Base-by-base conservation (phyloP, 2,888 invertebrate genomes). In the Drosophila stalkeri region DNA sequence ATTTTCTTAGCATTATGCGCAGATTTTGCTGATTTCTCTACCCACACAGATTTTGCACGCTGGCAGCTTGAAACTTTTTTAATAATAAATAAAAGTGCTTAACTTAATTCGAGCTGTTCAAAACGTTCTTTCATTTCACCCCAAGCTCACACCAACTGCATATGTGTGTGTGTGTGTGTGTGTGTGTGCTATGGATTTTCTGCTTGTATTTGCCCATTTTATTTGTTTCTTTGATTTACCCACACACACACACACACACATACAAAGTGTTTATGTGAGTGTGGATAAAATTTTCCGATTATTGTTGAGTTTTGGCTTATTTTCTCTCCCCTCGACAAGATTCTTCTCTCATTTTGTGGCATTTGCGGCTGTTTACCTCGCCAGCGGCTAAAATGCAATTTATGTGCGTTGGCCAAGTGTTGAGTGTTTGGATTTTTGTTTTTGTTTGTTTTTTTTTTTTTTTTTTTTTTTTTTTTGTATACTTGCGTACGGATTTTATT, bases 21-120 rank as follows among this genome's bases (percentile, higher is more conserved):
- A 90, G 89, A 88, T 88, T 90, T 69, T 72, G 71, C 70, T 72
- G 71, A 69, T 77, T 72, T 80, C 64, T 67, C 56, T 56, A 63
- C 60, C 81, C 71, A 59, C 71, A 57, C 46, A 55, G 54, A n/a
- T 64, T 54, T 59, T 68, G 68, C 56, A 66, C 64, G 35, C 46
- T 72, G 74, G 52, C 64, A 65, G 65, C 75, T 81, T 67, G 59
- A 89, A 89, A 89, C 91, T 89, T 89, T 89, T 90, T 90, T 90
- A 89, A 90, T 89, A 89, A 89, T 89, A 89, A 90, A 90, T 89
- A 89, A 87, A 88, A 90, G 86, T 80, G 89, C 90, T 90, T 90
- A 88, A 77, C 85, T 89, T 89, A 89, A 89, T 89, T 85, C 82
- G 81, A 75, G 75, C 75, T 81, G 75, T 77, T 81, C 80, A 72